Evolutionary conservation across 2,888 invertebrate species (phyloP).

Genomic region (Trichogramma evanescens): DNA sequence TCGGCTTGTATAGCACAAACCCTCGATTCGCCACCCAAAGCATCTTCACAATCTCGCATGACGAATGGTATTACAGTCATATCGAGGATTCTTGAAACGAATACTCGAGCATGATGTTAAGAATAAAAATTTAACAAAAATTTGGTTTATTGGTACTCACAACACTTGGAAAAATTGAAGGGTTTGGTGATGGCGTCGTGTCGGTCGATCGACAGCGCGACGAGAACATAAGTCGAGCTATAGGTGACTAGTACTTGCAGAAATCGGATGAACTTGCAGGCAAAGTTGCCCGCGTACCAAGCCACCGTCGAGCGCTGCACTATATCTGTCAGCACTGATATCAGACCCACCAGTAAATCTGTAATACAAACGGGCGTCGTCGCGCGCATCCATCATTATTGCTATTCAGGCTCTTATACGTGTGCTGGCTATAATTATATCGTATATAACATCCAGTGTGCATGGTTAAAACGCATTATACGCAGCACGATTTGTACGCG

Average conservation of each 20-base stretch:
- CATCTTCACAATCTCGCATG: no score
- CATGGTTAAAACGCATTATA: no score
- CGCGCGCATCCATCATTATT: no score
- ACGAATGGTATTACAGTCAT: no score
- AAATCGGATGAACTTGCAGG: conserved; percentile 82
- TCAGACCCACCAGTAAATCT: conserved; percentile 83
- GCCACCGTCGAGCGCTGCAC: conserved; percentile 82
- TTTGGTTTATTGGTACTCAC: conserved; percentile 57
- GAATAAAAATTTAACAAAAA: neutral
- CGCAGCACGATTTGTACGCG: no score
- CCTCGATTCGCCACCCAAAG: no score
- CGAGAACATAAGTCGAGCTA: conserved; percentile 86
- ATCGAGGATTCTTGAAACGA: neutral
- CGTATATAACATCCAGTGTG: no score
- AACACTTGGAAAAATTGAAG: conserved; percentile 91
- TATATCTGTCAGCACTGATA: conserved; percentile 84
- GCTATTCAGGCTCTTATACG: no score
- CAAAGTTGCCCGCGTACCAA: conserved; percentile 82
- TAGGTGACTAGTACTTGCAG: conserved; percentile 80
- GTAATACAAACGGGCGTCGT: conserved; percentile 39
- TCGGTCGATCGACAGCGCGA: conserved; percentile 85
- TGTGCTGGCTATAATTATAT: no score
- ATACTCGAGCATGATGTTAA: neutral
- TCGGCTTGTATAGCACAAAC: no score
- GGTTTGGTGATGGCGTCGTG: conserved; percentile 91